phyloP scores from a whole-genome alignment of 2,113 vertebrate genomes.

The Salminus brasiliensis region DNA sequence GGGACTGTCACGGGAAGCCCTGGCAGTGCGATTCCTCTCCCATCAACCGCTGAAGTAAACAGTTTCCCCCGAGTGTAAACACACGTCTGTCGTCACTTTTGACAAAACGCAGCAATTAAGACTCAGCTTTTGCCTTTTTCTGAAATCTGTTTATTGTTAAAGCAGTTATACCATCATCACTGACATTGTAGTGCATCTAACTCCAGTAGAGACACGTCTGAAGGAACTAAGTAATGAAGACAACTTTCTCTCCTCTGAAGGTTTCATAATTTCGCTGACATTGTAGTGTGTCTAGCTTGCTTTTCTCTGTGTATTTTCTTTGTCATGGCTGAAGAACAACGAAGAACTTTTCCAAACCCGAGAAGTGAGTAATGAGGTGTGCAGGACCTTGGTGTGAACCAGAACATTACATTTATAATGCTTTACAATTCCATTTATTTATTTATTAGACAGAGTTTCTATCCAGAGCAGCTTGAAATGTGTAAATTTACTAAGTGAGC shows the following conservation, averaged over 20 bases:
- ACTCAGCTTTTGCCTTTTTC: conserved; percentile 16
- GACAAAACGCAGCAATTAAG: conserved; percentile 54
- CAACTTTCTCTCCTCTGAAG: conserved; percentile 21
- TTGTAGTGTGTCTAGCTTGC: conserved; percentile 17
- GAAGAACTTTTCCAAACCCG: not conserved
- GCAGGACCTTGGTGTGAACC: conserved; percentile 37
- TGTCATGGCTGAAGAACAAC: conserved; percentile 34
- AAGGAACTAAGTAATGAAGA: conserved; percentile 51
- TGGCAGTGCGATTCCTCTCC: conserved; percentile 47
- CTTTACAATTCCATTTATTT: not conserved
- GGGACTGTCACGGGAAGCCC: conserved; percentile 55
- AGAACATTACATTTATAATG: conserved; percentile 31
- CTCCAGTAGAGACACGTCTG: not conserved
- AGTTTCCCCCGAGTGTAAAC: conserved; percentile 68
- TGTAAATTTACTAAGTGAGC: too few species aligned
- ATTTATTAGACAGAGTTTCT: too few species aligned
- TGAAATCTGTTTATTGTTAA: conserved; percentile 39
- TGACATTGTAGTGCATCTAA: conserved; percentile 28
- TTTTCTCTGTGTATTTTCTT: conserved; percentile 39
- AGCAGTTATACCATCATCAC: conserved; percentile 17
- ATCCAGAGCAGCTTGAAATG: too few species aligned
- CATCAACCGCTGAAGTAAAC: conserved; percentile 72
- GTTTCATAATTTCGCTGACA: conserved; percentile 6
- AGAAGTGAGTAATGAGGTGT: not conserved
- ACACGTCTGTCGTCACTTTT: conserved; percentile 64